Percentiles rank a stretch among this genome's conserved stretches.
These are phyloP conservation scores for Brachyistius frenatus DNA, from an alignment of 2,113 vertebrate genomes.

Conservation along the genomic window DNA sequence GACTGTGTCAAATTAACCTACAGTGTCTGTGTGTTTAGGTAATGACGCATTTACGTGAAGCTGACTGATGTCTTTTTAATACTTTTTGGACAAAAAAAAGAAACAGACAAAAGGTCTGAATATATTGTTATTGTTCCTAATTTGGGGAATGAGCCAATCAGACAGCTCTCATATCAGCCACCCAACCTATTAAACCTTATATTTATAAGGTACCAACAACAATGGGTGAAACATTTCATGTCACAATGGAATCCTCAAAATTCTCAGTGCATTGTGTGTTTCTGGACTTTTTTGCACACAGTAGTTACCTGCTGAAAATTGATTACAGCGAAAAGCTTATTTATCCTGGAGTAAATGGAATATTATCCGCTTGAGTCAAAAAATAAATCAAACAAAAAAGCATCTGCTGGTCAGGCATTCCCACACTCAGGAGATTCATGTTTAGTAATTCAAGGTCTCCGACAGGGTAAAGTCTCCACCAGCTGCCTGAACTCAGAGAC, in stretches of 20 bases:
- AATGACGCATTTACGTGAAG: no score
- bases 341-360: not conserved
- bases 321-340: not conserved
- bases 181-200: no score
- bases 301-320: not conserved
- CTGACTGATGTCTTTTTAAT: no score
- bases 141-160: no score
- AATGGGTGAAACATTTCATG: not conserved
- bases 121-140: no score
- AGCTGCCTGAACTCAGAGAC: not conserved
- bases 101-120: no score
- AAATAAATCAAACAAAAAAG: constrained; percentile 5
- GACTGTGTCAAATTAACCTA: no score
- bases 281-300: not conserved
- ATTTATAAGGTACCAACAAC: no score
- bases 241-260: not conserved
- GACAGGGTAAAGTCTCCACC: not conserved
- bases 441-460: constrained; percentile 23
- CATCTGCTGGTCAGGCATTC: constrained; percentile 2
- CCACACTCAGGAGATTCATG: constrained; percentile 6
- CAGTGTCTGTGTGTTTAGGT: no score
- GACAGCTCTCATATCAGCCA: no score
- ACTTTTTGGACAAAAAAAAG: no score
- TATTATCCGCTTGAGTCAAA: not conserved
- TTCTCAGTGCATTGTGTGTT: not conserved